Conservation (phyloP, 2,113 vertebrate species). For the Brachypteracias leptosomus region DNA sequence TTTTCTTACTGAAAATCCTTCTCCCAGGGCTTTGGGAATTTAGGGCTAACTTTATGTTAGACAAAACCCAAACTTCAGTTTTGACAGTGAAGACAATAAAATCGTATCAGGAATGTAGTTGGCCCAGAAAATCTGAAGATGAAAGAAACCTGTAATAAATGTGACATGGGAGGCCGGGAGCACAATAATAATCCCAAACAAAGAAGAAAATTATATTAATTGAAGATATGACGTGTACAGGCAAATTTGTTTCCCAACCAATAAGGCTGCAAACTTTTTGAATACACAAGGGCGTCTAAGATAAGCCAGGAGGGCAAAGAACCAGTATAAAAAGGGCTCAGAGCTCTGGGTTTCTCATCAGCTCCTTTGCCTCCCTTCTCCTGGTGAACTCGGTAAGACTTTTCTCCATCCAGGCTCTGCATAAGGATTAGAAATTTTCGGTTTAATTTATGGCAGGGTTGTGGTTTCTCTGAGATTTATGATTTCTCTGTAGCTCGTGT, state of each 20-base stretch:
- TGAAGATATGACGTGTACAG: slow-evolving; percentile 51
- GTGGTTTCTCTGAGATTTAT: background rate
- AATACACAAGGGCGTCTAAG: background rate
- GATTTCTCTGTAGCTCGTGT: background rate
- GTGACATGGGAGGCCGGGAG: background rate
- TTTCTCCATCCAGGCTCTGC: background rate
- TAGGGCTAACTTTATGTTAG: rapidly evolving
- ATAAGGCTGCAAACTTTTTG: background rate
- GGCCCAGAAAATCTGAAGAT: slow-evolving; percentile 21
- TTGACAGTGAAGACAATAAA: background rate
- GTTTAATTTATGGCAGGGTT: background rate
- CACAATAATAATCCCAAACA: slow-evolving; percentile 63
- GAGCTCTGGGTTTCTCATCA: background rate
- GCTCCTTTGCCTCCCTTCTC: background rate
- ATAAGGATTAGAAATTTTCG: background rate
- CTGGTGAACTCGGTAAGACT: background rate
- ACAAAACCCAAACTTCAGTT: background rate
- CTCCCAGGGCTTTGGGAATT: background rate
- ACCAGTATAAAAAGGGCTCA: slow-evolving; percentile 18
- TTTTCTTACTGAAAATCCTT: background rate
- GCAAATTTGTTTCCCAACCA: slow-evolving; percentile 27
- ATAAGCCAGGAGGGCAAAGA: slow-evolving; percentile 1
- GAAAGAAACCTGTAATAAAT: slow-evolving; percentile 53
- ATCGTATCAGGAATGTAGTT: slow-evolving; percentile 55
- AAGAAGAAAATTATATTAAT: slow-evolving; percentile 59